These are phyloP conservation scores for Cettia cetti DNA, from an alignment of 2,113 vertebrate genomes.

Conservation along the genomic window DNA sequence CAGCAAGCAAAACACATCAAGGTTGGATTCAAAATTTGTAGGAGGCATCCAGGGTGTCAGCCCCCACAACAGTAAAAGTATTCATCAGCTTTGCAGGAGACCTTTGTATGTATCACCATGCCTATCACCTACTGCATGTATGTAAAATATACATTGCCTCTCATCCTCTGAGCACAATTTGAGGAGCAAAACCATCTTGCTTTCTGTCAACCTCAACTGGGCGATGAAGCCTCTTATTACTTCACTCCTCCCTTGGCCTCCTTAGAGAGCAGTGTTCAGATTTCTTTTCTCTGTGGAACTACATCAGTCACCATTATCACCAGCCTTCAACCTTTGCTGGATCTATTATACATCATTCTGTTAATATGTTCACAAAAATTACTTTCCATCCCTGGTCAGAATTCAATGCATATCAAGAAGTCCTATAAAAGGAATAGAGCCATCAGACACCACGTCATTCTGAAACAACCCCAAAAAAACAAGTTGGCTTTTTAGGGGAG, in stretches of 20 bases:
- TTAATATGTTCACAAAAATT: constrained; percentile 17
- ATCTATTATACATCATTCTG: background rate
- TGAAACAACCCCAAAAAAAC: background rate
- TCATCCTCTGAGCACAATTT: background rate
- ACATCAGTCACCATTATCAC: constrained; percentile 13
- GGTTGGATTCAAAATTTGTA: background rate
- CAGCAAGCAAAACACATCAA: background rate
- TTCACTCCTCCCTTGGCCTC: background rate
- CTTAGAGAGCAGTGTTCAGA: background rate
- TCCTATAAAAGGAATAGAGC: constrained; percentile 7
- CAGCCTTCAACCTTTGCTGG: background rate
- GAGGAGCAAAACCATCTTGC: background rate
- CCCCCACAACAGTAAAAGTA: background rate
- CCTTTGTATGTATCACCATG: background rate
- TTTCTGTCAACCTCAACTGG: background rate
- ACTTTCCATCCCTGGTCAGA: background rate
- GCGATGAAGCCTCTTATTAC: constrained; percentile 9
- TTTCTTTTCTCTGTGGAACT: constrained; percentile 7
- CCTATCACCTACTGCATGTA: background rate
- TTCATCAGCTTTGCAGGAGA: background rate
- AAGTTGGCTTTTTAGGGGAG: background rate
- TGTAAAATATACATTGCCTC: background rate
- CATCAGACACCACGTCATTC: background rate
- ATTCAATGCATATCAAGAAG: background rate
- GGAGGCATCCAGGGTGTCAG: background rate